Evolutionary conservation across 2,888 invertebrate genomes (phyloP).

Genomic region (Eristalinus aeneus): DNA sequence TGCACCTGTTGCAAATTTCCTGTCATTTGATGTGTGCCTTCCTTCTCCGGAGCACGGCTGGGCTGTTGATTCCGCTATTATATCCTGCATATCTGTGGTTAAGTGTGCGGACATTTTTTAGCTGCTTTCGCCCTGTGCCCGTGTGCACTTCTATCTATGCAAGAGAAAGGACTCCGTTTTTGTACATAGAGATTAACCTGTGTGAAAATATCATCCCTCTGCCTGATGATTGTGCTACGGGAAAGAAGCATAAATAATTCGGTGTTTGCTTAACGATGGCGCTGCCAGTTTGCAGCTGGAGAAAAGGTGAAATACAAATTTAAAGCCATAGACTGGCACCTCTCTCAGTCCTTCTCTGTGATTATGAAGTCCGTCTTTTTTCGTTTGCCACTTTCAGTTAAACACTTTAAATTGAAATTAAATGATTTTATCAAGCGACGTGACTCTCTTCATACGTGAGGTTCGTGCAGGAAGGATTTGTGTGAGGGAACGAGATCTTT

Average conservation of each 20-base stretch:
- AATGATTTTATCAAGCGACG: conserved; percentile 23
- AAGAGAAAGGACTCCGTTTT: conserved; percentile 34
- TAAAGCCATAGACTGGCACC: background rate
- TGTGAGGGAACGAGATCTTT: too few species aligned
- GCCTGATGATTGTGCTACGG: conserved; percentile 40
- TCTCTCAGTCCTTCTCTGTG: background rate
- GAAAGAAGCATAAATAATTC: conserved; percentile 65
- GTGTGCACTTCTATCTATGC: conserved; percentile 45
- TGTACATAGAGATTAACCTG: conserved; percentile 51
- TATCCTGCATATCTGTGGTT: conserved; percentile 68
- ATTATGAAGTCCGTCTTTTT: background rate
- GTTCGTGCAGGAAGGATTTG: background rate
- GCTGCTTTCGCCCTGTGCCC: conserved; percentile 18
- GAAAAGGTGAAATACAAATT: conserved; percentile 36
- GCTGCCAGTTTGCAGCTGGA: background rate
- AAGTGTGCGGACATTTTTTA: conserved; percentile 62
- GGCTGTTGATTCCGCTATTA: conserved; percentile 52
- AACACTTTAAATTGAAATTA: conserved; percentile 40
- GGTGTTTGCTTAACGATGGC: conserved; percentile 60
- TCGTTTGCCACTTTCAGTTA: background rate
- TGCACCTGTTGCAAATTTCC: conserved; percentile 68
- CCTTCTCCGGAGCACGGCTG: conserved; percentile 49
- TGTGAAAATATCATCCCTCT: conserved; percentile 48
- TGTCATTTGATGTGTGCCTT: conserved; percentile 63
- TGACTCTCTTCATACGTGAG: background rate